Evolutionary conservation across 2,888 invertebrate genomes (phyloP), one percentile per base, ranked within the genome.

Genomic region (Onchidella celtica): DNA sequence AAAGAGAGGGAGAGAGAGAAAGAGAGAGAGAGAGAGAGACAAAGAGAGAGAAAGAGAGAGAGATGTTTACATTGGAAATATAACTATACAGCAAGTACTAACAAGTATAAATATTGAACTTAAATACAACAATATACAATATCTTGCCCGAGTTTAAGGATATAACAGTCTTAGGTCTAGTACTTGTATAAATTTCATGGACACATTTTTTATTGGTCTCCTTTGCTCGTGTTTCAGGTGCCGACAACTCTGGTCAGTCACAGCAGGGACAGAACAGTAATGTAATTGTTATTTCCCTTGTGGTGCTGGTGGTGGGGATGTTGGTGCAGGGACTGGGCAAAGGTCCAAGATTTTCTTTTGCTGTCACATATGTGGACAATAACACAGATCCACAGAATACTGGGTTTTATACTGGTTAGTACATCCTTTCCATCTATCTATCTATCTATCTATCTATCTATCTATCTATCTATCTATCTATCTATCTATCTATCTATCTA

Each of bases 1-100:
- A 65, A 27, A 65, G 65, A 65, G 65, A 65, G 65, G 27, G 65
- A 65, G 65, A 65, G 65, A 65, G 65, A 65, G 65, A 69, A n/a
- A n/a, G n/a, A n/a, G 36, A 38, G 36, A 36, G n/a, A n/a, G n/a
- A n/a, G n/a, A n/a, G n/a, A n/a, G n/a, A n/a, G n/a, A n/a, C n/a
- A n/a, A n/a, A n/a, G 69, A 34, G 36, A 29, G 9, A 36, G 21
- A 34, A 11, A 32, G 21, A 34, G 36, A 14, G 4, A 21, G 1
- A 69, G 21, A 9, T 24, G 9, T n/a, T 63, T 3, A 29, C n/a
- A 63, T 27, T 63, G 63, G 11, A 27, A 3, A 14, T 27, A n/a
- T n/a, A n/a, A n/a, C n/a, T n/a, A n/a, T n/a, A n/a, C n/a, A n/a
- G n/a, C n/a, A n/a, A n/a, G n/a, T n/a, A n/a, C n/a, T n/a, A n/a